phyloP scores from a whole-genome alignment of 2,888 invertebrate species.

The Pedicia rivosa region DNA sequence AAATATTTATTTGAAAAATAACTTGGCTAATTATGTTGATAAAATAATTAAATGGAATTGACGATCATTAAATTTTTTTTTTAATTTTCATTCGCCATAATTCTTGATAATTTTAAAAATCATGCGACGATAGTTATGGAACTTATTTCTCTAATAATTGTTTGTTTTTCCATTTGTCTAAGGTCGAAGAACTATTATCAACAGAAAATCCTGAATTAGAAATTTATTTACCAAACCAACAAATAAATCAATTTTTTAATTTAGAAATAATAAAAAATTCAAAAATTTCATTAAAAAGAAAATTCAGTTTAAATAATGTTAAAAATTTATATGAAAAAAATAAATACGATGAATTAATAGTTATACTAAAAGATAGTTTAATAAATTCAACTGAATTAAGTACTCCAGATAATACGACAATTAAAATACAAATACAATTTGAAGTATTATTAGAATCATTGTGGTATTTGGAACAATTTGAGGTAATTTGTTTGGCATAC shows the following conservation, averaged over 20 bases:
- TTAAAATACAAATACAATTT: conserved; percentile 17
- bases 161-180: no score
- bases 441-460: conserved; percentile 46
- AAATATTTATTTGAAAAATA: not conserved
- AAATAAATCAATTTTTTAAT: conserved; percentile 33
- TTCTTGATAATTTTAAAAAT: no score
- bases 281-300: conserved; percentile 28
- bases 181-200: no score
- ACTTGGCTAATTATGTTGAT: conserved; percentile 12
- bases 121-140: no score
- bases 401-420: conserved; percentile 15
- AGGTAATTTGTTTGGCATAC: conserved; percentile 16
- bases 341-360: conserved; percentile 46
- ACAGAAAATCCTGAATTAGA: conserved; percentile 21
- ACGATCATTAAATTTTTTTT: no score
- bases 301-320: conserved; percentile 43
- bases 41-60: conserved; percentile 14
- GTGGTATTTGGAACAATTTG: conserved; percentile 41
- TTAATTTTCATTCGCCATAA: no score
- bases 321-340: conserved; percentile 47
- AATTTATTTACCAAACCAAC: conserved; percentile 36
- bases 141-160: no score
- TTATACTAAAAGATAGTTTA: conserved; percentile 40
- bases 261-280: conserved; percentile 29
- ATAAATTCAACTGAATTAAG: conserved; percentile 20